phyloP scores from a whole-genome alignment of 1,140 invertebrate species.

The Paraescarpia echinospica region DNA sequence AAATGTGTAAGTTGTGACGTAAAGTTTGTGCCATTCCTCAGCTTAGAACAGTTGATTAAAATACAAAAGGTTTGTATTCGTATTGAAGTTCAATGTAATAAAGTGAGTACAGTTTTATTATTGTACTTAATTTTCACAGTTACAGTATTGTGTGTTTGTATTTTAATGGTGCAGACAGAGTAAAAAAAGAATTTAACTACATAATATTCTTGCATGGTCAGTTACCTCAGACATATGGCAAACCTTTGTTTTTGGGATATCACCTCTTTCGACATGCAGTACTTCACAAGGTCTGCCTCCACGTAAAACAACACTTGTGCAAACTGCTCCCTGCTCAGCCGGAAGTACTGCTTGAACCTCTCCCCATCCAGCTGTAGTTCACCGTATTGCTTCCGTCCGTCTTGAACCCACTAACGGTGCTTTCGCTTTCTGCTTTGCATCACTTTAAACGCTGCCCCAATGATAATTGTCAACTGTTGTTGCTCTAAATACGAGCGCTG shows the following conservation, averaged over 20 bases:
- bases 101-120: background rate
- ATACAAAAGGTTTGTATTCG: background rate
- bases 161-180: background rate
- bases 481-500: background rate
- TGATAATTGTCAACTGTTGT: background rate
- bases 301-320: background rate
- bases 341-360: constrained; percentile 9
- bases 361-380: constrained; percentile 12
- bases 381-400: background rate
- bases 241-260: background rate
- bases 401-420: constrained; percentile 2
- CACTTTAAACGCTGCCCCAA: background rate
- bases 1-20: background rate
- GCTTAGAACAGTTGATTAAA: background rate
- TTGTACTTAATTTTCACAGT: background rate
- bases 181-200: background rate
- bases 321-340: constrained; percentile 13
- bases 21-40: background rate
- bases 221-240: constrained; percentile 14
- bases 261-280: background rate
- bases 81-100: background rate
- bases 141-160: background rate
- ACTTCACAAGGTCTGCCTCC: constrained; percentile 9
- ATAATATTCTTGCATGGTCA: background rate
- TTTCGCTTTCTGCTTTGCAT: background rate